Evolutionary conservation across 2,113 vertebrate species (phyloP), one percentile per base, ranked within the genome.

Genomic region (Platysteira castanea): DNA sequence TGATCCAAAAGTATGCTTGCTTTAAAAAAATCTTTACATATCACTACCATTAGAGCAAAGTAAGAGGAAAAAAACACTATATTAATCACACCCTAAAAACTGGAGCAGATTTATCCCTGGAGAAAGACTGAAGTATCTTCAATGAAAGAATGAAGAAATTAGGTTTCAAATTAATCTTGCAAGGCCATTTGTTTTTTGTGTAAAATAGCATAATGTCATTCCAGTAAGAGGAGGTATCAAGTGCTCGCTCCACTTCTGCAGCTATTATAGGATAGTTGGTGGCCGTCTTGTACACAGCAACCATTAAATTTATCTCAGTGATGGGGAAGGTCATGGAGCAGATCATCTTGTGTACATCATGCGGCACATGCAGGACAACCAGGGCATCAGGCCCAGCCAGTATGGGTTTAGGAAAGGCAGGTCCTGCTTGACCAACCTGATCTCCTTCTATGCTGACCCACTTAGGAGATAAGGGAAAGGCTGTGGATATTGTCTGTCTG

Each of bases 261-360:
- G 75, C 28, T 50, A 6, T 39, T 52, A 3, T 16, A 52, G 68
- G n/a, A 44, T 6, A n/a, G 18, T 10, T 61, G 41, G 53, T 33
- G 15, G 41, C 7, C 0, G 0, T 28, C 47, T 42, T 60, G 35
- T 53, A 26, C 41, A 54, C 27, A 80, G 41, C 3, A 6, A 21
- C 11, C 7, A 49, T 24, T 22, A 56, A 49, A 42, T 22, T 9
- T 56, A 37, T 31, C 31, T 42, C 54, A 54, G 22, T 31, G 53
- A 35, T 8, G 14, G 47, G 42, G 28, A 44, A 37, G 23, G 47
- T 15, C 56, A 35, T 27, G 49, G 30, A 54, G 63, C 21, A 56
- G 47, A 42, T 69, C 41, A 37, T 23, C 8, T 4, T 17, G 15
- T 33, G 41, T 37, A 22, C 31, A 56, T 37, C 22, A 49, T 0